Percentiles rank a stretch among this genome's conserved stretches.
phyloP scores from a whole-genome alignment of 64 coral and sea anemone species.

The Actinia equina region DNA sequence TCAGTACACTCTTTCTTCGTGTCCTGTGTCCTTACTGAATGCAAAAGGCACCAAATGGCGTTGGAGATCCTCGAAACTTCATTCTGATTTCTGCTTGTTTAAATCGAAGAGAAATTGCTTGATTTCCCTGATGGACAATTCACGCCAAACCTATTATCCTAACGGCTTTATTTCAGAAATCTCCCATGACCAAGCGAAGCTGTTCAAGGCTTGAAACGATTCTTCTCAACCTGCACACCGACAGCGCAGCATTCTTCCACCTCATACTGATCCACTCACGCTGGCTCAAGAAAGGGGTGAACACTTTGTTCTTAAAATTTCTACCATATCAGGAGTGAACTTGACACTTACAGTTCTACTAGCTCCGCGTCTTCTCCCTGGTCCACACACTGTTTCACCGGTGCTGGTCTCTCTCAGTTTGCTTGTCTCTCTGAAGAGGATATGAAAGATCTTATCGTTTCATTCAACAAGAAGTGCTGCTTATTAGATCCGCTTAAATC shows the following conservation, averaged over 20 bases:
- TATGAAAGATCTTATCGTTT: background rate
- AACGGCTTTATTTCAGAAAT: background rate
- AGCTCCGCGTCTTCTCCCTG: background rate
- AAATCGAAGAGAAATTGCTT: background rate
- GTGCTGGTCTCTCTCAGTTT: background rate
- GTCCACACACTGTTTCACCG: background rate
- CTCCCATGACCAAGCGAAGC: background rate
- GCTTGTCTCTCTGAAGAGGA: background rate
- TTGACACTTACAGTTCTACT: background rate
- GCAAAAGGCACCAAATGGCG: too few relatives aligned
- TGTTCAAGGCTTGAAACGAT: conserved; percentile 7
- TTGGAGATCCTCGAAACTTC: too few relatives aligned
- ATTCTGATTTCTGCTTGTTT: background rate
- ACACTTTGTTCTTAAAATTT: conserved; percentile 37
- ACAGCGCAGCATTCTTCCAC: background rate
- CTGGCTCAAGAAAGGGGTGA: conserved; percentile 42
- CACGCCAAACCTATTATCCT: background rate
- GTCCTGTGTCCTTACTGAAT: too few relatives aligned
- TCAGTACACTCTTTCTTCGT: too few relatives aligned
- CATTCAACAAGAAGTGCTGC: background rate
- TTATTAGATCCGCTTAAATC: background rate
- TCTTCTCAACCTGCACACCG: conserved; percentile 2
- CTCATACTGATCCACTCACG: conserved; percentile 12
- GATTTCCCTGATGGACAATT: background rate
- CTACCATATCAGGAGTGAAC: conserved; percentile 13